These are phyloP conservation scores for Microcebus tavaratra DNA, from an alignment of 2,113 vertebrate genomes.

Conservation along the genomic window DNA sequence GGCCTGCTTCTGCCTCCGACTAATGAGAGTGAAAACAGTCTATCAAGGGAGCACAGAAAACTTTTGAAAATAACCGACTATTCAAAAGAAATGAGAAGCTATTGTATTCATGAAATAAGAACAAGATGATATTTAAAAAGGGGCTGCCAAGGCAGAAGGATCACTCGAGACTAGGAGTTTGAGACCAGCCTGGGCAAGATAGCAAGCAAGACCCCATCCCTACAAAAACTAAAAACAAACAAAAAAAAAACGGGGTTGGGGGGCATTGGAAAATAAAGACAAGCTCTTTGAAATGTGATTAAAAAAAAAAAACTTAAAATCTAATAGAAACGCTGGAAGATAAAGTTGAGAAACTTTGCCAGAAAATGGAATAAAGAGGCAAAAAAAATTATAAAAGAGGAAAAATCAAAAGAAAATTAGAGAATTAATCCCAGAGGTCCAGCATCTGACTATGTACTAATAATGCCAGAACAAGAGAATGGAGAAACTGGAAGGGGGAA, in stretches of 20 bases:
- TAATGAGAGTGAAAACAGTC: neutral
- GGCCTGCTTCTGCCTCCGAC: neutral
- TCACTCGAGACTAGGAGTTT: too few relatives aligned
- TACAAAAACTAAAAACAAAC: too few relatives aligned
- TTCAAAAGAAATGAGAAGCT: neutral
- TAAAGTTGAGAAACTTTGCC: too few relatives aligned
- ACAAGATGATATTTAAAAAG: neutral
- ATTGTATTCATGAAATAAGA: neutral
- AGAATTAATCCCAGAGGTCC: neutral
- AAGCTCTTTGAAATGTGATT: too few relatives aligned
- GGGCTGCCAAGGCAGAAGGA: neutral
- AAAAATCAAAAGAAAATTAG: neutral
- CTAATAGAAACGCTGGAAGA: too few relatives aligned
- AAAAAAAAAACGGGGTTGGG: too few relatives aligned
- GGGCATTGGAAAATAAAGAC: too few relatives aligned
- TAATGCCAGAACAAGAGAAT: neutral
- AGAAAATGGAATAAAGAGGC: neutral
- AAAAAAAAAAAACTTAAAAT: too few relatives aligned
- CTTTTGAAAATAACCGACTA: neutral
- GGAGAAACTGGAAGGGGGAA: neutral
- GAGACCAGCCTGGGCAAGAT: too few relatives aligned
- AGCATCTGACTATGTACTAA: neutral
- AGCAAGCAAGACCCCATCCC: too few relatives aligned
- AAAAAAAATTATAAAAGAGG: neutral
- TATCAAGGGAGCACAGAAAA: neutral